phyloP scores from a whole-genome alignment of 2,888 invertebrate species.

The Agonum fuliginosum region DNA sequence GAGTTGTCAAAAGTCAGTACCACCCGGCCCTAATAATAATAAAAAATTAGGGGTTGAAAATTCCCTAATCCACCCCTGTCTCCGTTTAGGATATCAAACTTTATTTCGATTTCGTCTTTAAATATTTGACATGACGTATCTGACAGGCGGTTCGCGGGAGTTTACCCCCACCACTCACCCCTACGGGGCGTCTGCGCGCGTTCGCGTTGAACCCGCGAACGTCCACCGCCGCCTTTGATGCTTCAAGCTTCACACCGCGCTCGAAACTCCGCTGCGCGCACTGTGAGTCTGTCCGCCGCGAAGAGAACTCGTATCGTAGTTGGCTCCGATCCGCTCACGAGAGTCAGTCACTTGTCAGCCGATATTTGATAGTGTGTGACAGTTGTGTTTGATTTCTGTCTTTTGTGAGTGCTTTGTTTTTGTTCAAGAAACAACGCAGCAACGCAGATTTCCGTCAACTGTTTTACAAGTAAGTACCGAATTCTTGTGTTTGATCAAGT shows the following conservation, averaged over 20 bases:
- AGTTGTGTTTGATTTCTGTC: neutral
- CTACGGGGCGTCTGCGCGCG: conserved; percentile 46
- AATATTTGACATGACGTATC: conserved; percentile 66
- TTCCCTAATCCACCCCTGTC: conserved; percentile 37
- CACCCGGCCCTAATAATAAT: no score
- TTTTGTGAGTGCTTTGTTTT: conserved; percentile 13
- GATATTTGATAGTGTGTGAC: neutral
- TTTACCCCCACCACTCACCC: conserved; percentile 66
- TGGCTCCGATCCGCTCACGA: neutral
- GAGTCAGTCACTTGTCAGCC: neutral
- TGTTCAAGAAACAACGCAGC: neutral
- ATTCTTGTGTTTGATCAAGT: conserved; percentile 30
- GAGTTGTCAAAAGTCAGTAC: no score
- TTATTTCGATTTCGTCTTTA: conserved; percentile 61
- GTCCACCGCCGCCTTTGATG: conserved; percentile 16
- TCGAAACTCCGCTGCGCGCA: conserved; percentile 13
- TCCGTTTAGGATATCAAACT: conserved; percentile 59
- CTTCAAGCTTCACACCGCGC: conserved; percentile 24
- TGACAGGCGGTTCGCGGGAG: conserved; percentile 68
- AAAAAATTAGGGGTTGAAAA: conserved; percentile 13
- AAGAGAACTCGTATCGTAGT: neutral
- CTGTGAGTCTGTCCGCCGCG: conserved; percentile 43
- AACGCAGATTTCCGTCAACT: neutral
- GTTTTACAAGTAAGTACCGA: conserved; percentile 31
- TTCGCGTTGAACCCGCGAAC: conserved; percentile 24